These are phyloP conservation scores for Gobionotothen gibberifrons DNA, from an alignment of 2,797 vertebrate genomes.

Conservation along the genomic window DNA sequence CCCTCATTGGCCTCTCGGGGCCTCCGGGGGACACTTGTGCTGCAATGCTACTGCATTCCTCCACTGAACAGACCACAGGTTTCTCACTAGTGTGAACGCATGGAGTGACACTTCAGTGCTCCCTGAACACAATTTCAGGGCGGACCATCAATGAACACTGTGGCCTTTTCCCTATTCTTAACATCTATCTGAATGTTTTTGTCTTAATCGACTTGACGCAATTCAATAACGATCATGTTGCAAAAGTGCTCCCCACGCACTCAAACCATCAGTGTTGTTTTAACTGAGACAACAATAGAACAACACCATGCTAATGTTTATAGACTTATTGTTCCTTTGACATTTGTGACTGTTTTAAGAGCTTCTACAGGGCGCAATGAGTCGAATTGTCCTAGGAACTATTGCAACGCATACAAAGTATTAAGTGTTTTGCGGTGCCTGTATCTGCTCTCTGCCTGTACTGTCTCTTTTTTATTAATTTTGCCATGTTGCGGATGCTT, in stretches of 20 bases:
- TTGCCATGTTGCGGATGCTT: too few relatives aligned
- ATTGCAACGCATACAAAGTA: too few relatives aligned
- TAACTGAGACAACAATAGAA: not conserved
- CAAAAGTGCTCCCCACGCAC: too few relatives aligned
- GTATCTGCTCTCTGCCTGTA: too few relatives aligned
- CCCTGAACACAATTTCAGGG: not conserved
- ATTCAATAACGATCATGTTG: too few relatives aligned
- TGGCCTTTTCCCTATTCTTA: not conserved
- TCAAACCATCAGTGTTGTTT: not conserved
- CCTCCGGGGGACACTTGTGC: slow-evolving; percentile 67
- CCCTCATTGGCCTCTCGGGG: slow-evolving; percentile 48
- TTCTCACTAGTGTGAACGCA: slow-evolving; percentile 14
- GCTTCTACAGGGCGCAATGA: not conserved
- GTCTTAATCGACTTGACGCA: not conserved
- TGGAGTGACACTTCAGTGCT: not conserved
- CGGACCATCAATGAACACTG: not conserved
- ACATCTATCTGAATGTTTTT: not conserved
- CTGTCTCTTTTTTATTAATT: too few relatives aligned
- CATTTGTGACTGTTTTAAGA: slow-evolving; percentile 3
- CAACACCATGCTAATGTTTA: slow-evolving; percentile 1
- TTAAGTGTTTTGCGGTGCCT: too few relatives aligned
- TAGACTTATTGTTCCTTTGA: slow-evolving; percentile 7
- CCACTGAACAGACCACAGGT: slow-evolving; percentile 56
- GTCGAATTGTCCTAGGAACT: too few relatives aligned
- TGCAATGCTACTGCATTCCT: slow-evolving; percentile 56